Evolutionary conservation across 2,888 invertebrate genomes (phyloP).

Genomic region (Hypselothyrea guttata): DNA sequence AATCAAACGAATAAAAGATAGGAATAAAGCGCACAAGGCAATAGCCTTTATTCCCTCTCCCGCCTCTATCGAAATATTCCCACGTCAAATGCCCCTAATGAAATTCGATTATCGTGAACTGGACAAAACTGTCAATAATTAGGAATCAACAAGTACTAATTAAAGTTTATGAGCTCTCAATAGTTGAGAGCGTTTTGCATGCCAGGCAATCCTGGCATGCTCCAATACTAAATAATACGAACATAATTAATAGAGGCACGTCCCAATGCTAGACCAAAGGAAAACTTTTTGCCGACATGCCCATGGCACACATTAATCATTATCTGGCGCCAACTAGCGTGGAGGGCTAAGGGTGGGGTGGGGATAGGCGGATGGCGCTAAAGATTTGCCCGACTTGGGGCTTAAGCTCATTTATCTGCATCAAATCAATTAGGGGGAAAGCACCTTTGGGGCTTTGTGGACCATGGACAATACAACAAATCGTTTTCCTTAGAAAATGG

Average conservation of each 20-base stretch:
- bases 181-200: neutral
- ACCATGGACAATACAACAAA: slow-evolving; percentile 30
- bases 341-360: slow-evolving; percentile 5
- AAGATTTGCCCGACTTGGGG: slow-evolving; percentile 34
- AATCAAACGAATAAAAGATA: no score
- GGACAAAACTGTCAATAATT: slow-evolving; percentile 15
- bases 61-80: no score
- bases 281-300: neutral
- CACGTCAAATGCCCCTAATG: no score
- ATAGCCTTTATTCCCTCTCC: no score
- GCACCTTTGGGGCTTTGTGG: slow-evolving; percentile 49
- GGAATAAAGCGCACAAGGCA: no score
- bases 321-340: slow-evolving; percentile 56
- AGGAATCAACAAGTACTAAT: slow-evolving; percentile 33
- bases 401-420: slow-evolving; percentile 72
- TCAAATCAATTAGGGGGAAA: slow-evolving; percentile 70
- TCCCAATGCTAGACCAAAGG: slow-evolving; percentile 18
- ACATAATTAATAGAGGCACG: slow-evolving; percentile 33
- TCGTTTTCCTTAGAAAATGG: slow-evolving; percentile 22
- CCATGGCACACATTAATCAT: slow-evolving; percentile 64
- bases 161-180: slow-evolving; percentile 5
- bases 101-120: slow-evolving; percentile 1
- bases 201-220: slow-evolving; percentile 9
- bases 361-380: neutral
- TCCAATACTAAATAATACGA: slow-evolving; percentile 4